Evolutionary conservation across 2,888 invertebrate genomes (phyloP), one percentile per base, ranked within the genome.

Genomic region (Latrodectus elegans): DNA sequence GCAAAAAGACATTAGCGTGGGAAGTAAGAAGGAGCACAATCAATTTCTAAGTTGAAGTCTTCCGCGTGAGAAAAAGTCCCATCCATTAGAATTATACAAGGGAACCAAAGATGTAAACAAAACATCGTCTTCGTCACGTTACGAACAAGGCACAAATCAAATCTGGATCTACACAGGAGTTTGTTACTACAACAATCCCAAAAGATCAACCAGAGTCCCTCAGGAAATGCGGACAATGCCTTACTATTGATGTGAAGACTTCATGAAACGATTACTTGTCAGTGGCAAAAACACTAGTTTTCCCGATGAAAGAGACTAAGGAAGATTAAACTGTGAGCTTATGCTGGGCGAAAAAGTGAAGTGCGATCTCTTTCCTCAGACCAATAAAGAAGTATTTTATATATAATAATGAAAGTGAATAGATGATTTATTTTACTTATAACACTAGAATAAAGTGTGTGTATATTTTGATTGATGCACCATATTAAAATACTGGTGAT

Each of bases 241-340:
- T 75, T 74, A 74, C 75, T 81, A 74, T 81, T 81, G 81, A 81
- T 81, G 81, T 60, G 71, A 81, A 81, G 81, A 73, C 73, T 73
- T 81, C 81, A 60, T 53, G 82, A 68, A 82, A 82, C 82, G 74
- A 82, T 82, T 82, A 82, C 82, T 75, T 82, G 82, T 82, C 75
- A 82, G 65, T 81, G 52, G 65, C 53, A 52, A 53, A 81, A 81
- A 52, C 75, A 74, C 82, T 60, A 73, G 68, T 74, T 65, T 73
- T 67, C 81, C 75, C 53, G 10, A n/a, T 22, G 65, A 81, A 73
- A 51, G 51, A 81, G 73, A 73, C 60, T 53, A 65, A 52, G 82
- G 74, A 75, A 82, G 82, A 82, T 82, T 82, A 68, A 82, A 82
- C 75, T 82, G 75, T 75, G 68, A 70, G 75, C 81, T 81, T 81